Base-by-base conservation (phyloP, 2,113 vertebrate genomes). In the Aphelocoma coerulescens region DNA sequence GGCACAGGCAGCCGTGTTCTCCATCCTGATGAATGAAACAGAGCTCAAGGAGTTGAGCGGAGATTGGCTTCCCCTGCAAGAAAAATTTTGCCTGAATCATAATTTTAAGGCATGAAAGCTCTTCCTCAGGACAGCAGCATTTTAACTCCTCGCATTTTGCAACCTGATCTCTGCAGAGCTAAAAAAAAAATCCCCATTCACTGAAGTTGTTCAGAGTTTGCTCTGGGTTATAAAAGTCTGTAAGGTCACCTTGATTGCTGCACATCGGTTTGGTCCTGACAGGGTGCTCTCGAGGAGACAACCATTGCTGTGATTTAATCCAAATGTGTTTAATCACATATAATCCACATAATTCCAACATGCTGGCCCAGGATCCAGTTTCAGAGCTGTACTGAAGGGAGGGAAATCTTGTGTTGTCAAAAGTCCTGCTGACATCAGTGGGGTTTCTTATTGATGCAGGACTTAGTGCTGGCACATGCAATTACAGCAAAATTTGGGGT, bases 381-480 rank as follows among this genome's bases (percentile, higher is more conserved):
- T 86, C 73, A 68, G 81, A 72, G 85, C 68, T 46, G 83, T 22
- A 6, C 83, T 10, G 48, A 54, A 71, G 57, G 88, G 30, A 95
- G 83, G 83, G 86, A 91, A 92, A 82, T 82, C 91, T 76, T 33
- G 68, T 94, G 95, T 84, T 96, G 88, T 93, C 93, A 89, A 90
- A 95, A 96, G 85, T 61, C 93, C 67, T 81, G 96, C 92, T 95
- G 95, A 93, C 91, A 93, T 86, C 96, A 82, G 83, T 96, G 92
- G 92, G 92, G 93, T 88, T 96, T 76, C 94, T 89, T 52, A 88
- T 88, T 95, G 78, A 91, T 88, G 91, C 59, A 96, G 75, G 92
- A 78, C 90, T 93, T 93, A 93, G 83, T 1, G 33, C 71, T 80
- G 84, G 91, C 79, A 76, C 68, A 69, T 68, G 93, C 69, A 96